These are phyloP conservation scores for Pelodiscus sinensis DNA, from an alignment of 2,113 vertebrate species.

Conservation along the genomic window DNA sequence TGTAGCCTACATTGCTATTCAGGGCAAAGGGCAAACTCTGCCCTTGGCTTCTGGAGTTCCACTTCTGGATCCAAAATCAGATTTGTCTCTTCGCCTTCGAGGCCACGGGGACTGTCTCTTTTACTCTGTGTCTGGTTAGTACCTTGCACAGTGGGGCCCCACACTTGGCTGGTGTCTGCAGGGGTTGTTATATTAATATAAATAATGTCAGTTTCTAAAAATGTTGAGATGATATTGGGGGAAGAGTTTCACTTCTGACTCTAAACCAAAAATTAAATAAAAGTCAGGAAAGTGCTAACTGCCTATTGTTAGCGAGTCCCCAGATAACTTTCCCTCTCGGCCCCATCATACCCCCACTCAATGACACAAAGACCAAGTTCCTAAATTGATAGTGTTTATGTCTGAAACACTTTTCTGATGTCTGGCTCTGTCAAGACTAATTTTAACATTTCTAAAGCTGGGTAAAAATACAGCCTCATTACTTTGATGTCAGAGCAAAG, in stretches of 20 bases:
- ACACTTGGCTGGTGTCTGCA: neutral
- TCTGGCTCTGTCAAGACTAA: slow-evolving; percentile 85
- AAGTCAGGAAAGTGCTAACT: slow-evolving; percentile 48
- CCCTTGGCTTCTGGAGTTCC: neutral
- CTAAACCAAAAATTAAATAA: slow-evolving; percentile 59
- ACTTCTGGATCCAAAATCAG: accelerated
- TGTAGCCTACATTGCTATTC: too few relatives aligned
- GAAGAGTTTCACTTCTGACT: slow-evolving; percentile 33
- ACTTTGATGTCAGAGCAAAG: slow-evolving; percentile 84
- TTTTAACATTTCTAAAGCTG: slow-evolving; percentile 83
- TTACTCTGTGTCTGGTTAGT: accelerated
- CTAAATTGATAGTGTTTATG: slow-evolving; percentile 78
- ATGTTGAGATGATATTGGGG: slow-evolving; percentile 30
- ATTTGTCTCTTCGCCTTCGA: neutral
- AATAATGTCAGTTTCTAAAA: slow-evolving; percentile 6
- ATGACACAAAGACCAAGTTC: slow-evolving; percentile 61
- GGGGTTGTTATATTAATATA: neutral
- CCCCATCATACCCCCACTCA: neutral
- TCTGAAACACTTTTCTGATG: slow-evolving; percentile 79
- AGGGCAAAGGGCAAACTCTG: neutral
- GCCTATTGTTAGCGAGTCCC: slow-evolving; percentile 47
- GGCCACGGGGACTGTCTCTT: accelerated
- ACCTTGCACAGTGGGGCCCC: neutral
- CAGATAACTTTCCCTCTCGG: slow-evolving; percentile 43
- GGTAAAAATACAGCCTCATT: slow-evolving; percentile 88